A percentile compares a stretch with the other conserved stretches of the same genome.
Conservation (phyloP, 2,888 invertebrate genomes). For the Epinotia bilunana region DNA sequence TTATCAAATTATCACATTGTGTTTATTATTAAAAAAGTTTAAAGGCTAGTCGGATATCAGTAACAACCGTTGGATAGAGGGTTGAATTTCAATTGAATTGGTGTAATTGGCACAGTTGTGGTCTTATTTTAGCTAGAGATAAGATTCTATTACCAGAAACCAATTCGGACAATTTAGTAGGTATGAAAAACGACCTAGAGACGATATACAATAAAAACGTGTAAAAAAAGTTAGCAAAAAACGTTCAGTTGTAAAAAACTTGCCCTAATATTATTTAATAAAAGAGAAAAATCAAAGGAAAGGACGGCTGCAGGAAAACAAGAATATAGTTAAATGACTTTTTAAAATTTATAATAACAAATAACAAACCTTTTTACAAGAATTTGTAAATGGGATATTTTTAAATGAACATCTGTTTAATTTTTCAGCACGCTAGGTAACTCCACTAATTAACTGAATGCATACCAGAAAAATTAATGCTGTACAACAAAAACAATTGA, state of each 20-base stretch:
- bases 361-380: not conserved
- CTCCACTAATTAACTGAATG: no score
- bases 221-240: not conserved
- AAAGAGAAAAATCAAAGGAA: not conserved
- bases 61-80: not conserved
- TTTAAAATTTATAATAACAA: no score
- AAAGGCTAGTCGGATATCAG: no score
- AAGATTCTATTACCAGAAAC: conserved; percentile 19
- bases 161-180: not conserved
- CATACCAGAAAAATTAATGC: no score
- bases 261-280: not conserved
- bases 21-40: no score
- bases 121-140: not conserved
- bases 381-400: not conserved
- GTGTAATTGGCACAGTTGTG: not conserved
- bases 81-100: not conserved
- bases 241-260: not conserved
- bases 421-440: no score
- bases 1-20: no score
- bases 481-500: no score
- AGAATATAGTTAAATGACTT: not conserved
- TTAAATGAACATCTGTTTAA: no score
- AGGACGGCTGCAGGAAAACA: not conserved
- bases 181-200: no score
- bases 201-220: no score